phyloP scores from a whole-genome alignment of 2,113 vertebrate species.

The Pelmatolapia mariae region DNA sequence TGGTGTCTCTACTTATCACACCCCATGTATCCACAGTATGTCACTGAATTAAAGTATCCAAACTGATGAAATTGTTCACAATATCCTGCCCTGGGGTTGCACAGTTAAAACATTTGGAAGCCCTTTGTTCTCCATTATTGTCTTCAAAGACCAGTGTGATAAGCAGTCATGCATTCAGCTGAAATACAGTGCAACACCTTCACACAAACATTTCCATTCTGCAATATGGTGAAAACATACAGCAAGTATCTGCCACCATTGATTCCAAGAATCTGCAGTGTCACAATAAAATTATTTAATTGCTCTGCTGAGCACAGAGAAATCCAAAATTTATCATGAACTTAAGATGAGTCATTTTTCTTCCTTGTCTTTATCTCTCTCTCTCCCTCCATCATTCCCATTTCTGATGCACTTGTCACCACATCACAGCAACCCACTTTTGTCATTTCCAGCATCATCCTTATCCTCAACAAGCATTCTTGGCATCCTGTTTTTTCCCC shows the following conservation, averaged over 20 bases:
- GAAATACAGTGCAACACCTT: constrained; percentile 13
- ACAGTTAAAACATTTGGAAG: constrained; percentile 11
- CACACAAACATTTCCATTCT: not conserved
- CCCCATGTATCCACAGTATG: constrained; percentile 26
- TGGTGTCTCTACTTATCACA: constrained; percentile 31
- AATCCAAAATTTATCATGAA: not conserved
- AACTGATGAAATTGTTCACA: constrained; percentile 45
- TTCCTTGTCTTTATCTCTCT: not conserved
- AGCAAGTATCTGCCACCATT: not conserved
- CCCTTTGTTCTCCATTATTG: constrained; percentile 26
- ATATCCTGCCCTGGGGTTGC: constrained; percentile 27
- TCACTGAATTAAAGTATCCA: constrained; percentile 20
- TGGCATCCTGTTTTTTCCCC: not conserved
- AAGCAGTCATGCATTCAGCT: not conserved
- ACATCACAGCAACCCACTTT: constrained; percentile 19
- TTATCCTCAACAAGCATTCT: constrained; percentile 24
- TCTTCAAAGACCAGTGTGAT: constrained; percentile 11
- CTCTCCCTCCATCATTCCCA: not conserved
- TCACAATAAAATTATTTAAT: not conserved
- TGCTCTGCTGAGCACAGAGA: not conserved
- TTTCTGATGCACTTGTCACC: constrained; percentile 3
- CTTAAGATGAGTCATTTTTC: not conserved
- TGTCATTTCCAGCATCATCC: not conserved
- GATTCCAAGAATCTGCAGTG: not conserved
- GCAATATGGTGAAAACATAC: not conserved